These are phyloP conservation scores for Esperia sulphurella DNA, from an alignment of 2,888 invertebrate genomes.

Conservation along the genomic window DNA sequence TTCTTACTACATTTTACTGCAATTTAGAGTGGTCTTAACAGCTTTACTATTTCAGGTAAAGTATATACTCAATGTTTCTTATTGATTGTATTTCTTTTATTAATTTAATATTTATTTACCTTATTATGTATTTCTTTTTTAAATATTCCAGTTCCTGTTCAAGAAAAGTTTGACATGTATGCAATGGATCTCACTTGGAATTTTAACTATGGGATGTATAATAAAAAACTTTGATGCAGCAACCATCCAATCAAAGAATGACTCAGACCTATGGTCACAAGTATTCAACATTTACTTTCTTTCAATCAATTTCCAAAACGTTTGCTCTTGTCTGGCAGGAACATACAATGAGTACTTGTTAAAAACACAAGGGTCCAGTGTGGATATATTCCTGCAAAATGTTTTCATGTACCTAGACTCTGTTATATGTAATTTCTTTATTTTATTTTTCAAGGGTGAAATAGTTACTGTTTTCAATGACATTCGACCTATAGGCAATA, in stretches of 20 bases:
- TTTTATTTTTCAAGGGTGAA: conserved; percentile 84
- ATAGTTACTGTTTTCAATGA: conserved; percentile 79
- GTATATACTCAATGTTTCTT: neutral
- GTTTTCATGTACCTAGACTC: conserved; percentile 97
- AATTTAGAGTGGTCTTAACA: conserved; percentile 94
- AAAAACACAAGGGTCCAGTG: conserved; percentile 90
- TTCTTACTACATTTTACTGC: conserved; percentile 93
- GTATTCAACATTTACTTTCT: conserved; percentile 80
- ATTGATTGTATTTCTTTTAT: neutral
- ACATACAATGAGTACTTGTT: conserved; percentile 97
- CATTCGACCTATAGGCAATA: conserved; percentile 79
- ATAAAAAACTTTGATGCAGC: conserved; percentile 87
- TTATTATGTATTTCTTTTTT: neutral
- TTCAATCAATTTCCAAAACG: conserved; percentile 86
- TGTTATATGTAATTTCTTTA: conserved; percentile 91
- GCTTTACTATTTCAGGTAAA: conserved; percentile 93
- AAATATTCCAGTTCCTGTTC: conserved; percentile 86
- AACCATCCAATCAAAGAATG: conserved; percentile 47
- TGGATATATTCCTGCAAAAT: conserved; percentile 95
- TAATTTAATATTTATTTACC: neutral
- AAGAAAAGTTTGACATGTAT: conserved; percentile 87
- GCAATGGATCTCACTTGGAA: conserved; percentile 94
- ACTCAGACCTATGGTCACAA: conserved; percentile 51
- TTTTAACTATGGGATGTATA: conserved; percentile 94
- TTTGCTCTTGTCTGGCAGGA: conserved; percentile 96